Evolutionary conservation across 64 coral and sea anemone species (phyloP).

Genomic region (Catalaphyllia jardinei): DNA sequence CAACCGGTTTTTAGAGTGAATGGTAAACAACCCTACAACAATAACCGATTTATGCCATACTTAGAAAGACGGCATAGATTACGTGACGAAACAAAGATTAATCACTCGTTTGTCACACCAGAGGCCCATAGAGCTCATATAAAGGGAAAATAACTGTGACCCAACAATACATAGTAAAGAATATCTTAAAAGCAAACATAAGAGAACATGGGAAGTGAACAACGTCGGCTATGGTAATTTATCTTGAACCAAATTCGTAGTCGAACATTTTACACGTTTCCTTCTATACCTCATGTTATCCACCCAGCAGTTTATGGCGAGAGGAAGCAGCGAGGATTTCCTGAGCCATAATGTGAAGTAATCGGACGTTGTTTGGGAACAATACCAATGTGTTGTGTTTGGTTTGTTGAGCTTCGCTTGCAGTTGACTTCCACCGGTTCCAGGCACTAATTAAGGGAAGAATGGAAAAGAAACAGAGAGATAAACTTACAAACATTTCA

Average conservation of each 20-base stretch:
- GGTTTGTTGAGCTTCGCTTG: slow-evolving; percentile 70
- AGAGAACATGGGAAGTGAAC: no score
- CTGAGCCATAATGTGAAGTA: slow-evolving; percentile 64
- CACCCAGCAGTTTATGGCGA: slow-evolving; percentile 38
- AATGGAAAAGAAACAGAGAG: not conserved
- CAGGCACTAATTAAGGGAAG: slow-evolving; percentile 34
- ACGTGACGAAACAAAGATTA: no score
- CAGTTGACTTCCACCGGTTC: slow-evolving; percentile 55
- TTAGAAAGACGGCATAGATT: not conserved
- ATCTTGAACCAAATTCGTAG: not conserved
- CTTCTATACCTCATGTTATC: slow-evolving; percentile 74
- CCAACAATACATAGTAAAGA: no score
- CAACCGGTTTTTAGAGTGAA: no score
- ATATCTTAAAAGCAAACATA: no score
- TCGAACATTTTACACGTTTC: not conserved
- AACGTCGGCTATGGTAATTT: not conserved
- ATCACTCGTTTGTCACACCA: no score
- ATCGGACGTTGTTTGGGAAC: slow-evolving; percentile 24
- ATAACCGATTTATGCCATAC: not conserved
- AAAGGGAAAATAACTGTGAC: no score
- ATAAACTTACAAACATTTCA: no score
- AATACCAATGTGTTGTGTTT: slow-evolving; percentile 42
- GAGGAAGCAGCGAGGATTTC: slow-evolving; percentile 43
- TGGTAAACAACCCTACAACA: no score
- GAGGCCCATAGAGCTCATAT: no score